Evolutionary conservation across 30 jellyfish, hydroid and myxozoan genomes (phyloP), one percentile per base, ranked within the genome.

Genomic region (Catostylus mosaicus): DNA sequence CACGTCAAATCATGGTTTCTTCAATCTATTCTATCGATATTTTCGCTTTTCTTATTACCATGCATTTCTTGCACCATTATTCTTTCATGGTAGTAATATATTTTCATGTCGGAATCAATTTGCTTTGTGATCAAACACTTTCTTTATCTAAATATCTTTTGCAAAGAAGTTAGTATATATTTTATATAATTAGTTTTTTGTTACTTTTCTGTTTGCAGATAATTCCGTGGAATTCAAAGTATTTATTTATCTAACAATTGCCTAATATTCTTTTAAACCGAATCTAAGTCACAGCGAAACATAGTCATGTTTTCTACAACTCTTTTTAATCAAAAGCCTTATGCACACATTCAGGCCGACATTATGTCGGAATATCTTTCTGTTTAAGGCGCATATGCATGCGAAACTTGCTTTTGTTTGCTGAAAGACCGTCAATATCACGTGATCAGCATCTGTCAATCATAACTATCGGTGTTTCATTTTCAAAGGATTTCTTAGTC

Each of bases 321-420:
- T 48, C 11, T 48, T 48, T 48, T 48, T 48, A 27, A 48, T 4
- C 63, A 48, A 48, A 48, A 48, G 20, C 63, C 63, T 16, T 48
- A 16, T 48, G 63, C 63, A 48, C 63, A 48, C 24, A 68, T 34
- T 11, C 63, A 50, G 26, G 36, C 75, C 73, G 85, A 52, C 85
- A 74, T 51, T 12, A 34, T 59, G 85, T 33, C 85, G 47, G 75
- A 14, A 37, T 18, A 31, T 52, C 82, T 59, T 74, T 56, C 63
- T 45, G 4, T 32, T 36, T 23, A 22, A 9, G 30, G 36, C 66
- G 32, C 83, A 46, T 72, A 61, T 72, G 75, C 85, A 74, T 50
- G 85, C 70, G 85, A 74, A 50, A 48, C 80, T 74, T 32, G 31
- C 60, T 27, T 47, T 52, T 74, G 62, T 32, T n/a, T 24, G 24